Percentiles rank a stretch among this genome's conserved stretches.
Conservation (phyloP, 2,888 invertebrate species). For the Cryptophagus acutangulus region DNA sequence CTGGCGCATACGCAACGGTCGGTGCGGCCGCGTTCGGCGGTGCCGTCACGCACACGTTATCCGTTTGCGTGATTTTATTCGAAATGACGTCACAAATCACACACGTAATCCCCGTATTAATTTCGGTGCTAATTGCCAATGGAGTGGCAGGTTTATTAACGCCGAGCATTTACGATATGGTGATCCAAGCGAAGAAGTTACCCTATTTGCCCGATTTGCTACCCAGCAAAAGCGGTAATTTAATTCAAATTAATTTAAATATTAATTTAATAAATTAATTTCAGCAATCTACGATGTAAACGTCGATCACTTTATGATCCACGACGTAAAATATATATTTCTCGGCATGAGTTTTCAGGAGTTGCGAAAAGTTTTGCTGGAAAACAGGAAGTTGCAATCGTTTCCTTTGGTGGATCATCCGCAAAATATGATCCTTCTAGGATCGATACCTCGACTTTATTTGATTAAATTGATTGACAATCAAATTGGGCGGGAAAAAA, state of each 20-base stretch:
- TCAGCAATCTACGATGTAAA: slow-evolving; percentile 85
- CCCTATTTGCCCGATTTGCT: slow-evolving; percentile 93
- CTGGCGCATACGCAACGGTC: slow-evolving; percentile 93
- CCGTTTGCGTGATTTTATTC: slow-evolving; percentile 89
- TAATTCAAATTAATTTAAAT: not conserved
- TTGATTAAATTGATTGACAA: slow-evolving; percentile 77
- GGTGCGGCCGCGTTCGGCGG: slow-evolving; percentile 93
- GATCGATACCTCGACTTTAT: slow-evolving; percentile 84
- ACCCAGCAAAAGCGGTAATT: slow-evolving; percentile 65
- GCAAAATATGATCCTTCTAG: slow-evolving; percentile 82
- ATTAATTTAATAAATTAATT: too few relatives aligned
- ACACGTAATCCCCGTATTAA: slow-evolving; percentile 90
- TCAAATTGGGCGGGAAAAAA: slow-evolving; percentile 72
- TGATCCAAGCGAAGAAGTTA: slow-evolving; percentile 90
- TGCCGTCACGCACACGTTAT: slow-evolving; percentile 93
- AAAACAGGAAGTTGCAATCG: slow-evolving; percentile 61
- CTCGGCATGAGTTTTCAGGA: slow-evolving; percentile 83
- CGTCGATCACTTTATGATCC: slow-evolving; percentile 95
- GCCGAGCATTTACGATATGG: slow-evolving; percentile 95
- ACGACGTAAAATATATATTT: slow-evolving; percentile 80
- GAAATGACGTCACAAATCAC: slow-evolving; percentile 98
- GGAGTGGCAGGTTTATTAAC: slow-evolving; percentile 85
- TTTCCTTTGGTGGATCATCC: slow-evolving; percentile 90
- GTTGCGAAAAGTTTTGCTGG: slow-evolving; percentile 73
- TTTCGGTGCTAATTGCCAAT: slow-evolving; percentile 90